phyloP scores from a whole-genome alignment of 1,140 invertebrate genomes.

The Gonioctena quinquepunctata region DNA sequence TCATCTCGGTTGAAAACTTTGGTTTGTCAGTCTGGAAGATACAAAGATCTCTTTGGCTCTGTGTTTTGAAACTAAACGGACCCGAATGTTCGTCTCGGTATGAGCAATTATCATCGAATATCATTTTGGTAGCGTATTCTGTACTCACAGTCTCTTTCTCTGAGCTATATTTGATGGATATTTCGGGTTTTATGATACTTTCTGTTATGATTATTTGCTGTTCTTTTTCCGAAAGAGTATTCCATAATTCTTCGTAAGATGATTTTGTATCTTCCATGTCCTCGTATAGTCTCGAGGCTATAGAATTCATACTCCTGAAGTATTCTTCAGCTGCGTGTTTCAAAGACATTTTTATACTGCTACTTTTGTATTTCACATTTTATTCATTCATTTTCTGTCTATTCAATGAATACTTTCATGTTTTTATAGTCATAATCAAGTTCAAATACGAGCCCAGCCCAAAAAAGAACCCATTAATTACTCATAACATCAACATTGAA shows the following conservation, averaged over 20 bases:
- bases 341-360: conserved; percentile 41
- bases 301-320: conserved; percentile 70
- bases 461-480: too few relatives aligned
- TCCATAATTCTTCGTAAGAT: conserved; percentile 73
- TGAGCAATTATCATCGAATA: conserved; percentile 60
- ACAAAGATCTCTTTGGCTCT: conserved; percentile 74
- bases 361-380: too few relatives aligned
- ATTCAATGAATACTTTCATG: too few relatives aligned
- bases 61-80: conserved; percentile 78
- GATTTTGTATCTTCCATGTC: conserved; percentile 70
- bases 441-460: too few relatives aligned
- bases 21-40: conserved; percentile 53
- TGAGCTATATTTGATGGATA: conserved; percentile 68
- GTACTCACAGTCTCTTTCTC: conserved; percentile 55
- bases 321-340: conserved; percentile 66
- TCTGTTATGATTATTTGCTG: conserved; percentile 75
- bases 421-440: too few relatives aligned
- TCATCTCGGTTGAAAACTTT: conserved; percentile 43
- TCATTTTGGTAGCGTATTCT: conserved; percentile 58
- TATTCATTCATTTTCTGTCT: too few relatives aligned
- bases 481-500: too few relatives aligned
- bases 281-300: conserved; percentile 69
- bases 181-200: conserved; percentile 75
- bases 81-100: conserved; percentile 78
- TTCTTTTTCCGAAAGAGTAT: conserved; percentile 67